These are phyloP conservation scores for Passerina amoena DNA, from an alignment of 2,113 vertebrate species.

Conservation along the genomic window DNA sequence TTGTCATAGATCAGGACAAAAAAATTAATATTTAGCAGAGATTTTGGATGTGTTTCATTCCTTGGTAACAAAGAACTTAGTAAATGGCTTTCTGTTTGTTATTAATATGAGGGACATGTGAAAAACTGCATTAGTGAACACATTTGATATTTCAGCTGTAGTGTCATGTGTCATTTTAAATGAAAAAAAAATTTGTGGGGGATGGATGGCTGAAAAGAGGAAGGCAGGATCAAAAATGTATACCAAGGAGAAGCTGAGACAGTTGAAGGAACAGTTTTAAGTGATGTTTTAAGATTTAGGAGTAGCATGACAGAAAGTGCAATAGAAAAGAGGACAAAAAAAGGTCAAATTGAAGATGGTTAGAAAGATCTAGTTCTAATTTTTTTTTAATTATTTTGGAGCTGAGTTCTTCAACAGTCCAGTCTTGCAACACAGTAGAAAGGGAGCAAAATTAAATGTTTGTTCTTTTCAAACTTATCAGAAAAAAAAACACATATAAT, in stretches of 20 bases:
- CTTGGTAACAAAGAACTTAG: neutral
- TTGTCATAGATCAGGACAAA: neutral
- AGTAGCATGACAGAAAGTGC: neutral
- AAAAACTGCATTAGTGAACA: neutral
- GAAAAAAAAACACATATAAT: fast-evolving
- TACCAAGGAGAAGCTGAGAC: neutral
- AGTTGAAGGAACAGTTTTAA: neutral
- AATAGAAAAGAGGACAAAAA: neutral
- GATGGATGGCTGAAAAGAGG: neutral
- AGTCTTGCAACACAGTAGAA: neutral
- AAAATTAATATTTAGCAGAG: neutral
- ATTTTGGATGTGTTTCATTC: neutral
- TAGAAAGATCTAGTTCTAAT: neutral
- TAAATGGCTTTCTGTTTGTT: neutral
- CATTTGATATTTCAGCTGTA: neutral
- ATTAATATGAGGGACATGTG: neutral
- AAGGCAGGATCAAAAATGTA: neutral
- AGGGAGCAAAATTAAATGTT: neutral
- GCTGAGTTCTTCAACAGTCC: neutral
- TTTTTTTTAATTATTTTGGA: neutral
- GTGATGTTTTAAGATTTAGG: neutral
- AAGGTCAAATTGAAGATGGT: neutral
- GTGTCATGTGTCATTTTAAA: neutral
- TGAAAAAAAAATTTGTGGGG: neutral
- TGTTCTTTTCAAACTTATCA: neutral